Base-by-base conservation (phyloP, 2,888 invertebrate genomes). In the Chaetoderma sp. region DNA sequence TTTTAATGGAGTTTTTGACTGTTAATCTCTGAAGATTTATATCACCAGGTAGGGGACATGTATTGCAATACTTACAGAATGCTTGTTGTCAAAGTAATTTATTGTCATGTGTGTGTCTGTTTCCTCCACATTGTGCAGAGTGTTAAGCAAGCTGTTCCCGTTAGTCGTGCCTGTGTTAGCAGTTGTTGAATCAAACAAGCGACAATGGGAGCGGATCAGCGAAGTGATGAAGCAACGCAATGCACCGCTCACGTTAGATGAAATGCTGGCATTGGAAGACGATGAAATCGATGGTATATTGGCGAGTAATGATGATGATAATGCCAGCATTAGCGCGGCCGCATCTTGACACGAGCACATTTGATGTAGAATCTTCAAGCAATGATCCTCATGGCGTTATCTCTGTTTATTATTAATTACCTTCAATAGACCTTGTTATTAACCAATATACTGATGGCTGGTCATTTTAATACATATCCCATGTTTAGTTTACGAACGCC, bases 151-250 rank as follows among this genome's bases (percentile, higher is more conserved):
- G 30, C 57, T 85, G 39, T 84, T 84, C 68, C 74, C 77, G 1
- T 73, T 70, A 13, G 79, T 80, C 4, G 45, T 67, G 1, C 69
- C 62, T 21, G 77, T 83, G n/a, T 60, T 72, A 23, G 72, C 76
- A 1, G 73, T 76, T n/a, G 83, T 85, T 4, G 71, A 78, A 47
- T 78, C 80, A 27, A 85, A 86, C 68, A 70, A 81, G 28, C 60
- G 68, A 18, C 80, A 79, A 67, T 86, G 86, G 86, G 76, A 77
- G 27, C 77, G 72, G 55, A 79, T 85, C n/a, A 78, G 80, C 33
- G 75, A 78, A 42, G 64, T 80, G 16, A 73, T 82, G 5, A 78
- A 80, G 63, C 72, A 71, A 18, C 73, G 78, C 36, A 79, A 79
- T 30, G 52, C 32, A 4, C 52, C 52, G n/a, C 78, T 74, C 45